Conservation (phyloP, 1,140 invertebrate species). For the Gerris buenoi region DNA sequence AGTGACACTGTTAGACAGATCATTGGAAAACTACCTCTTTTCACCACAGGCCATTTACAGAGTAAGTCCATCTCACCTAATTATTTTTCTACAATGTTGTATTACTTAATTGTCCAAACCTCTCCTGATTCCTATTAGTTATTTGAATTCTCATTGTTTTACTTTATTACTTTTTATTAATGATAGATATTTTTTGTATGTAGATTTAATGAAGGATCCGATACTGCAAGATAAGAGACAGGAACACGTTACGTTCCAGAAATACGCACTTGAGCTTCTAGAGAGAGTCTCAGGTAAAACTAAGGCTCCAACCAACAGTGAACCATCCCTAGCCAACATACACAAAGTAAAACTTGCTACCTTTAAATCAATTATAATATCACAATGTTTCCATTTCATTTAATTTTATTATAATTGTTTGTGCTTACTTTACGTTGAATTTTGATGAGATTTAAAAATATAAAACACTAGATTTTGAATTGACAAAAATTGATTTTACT, state of each 20-base stretch:
- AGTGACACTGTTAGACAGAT: constrained; percentile 88
- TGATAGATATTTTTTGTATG: too few species aligned
- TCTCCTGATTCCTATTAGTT: background rate
- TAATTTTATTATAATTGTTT: too few species aligned
- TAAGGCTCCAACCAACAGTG: constrained; percentile 61
- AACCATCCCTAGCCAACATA: constrained; percentile 70
- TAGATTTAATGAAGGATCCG: constrained; percentile 85
- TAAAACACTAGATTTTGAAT: too few species aligned
- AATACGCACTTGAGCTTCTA: constrained; percentile 79
- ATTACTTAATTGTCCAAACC: background rate
- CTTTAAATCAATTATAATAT: too few species aligned
- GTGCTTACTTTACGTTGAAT: too few species aligned
- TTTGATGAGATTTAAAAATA: too few species aligned
- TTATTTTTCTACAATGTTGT: background rate
- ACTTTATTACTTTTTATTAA: background rate
- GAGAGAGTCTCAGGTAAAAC: constrained; percentile 83
- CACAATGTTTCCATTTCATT: too few species aligned
- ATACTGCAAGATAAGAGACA: constrained; percentile 87
- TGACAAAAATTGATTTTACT: too few species aligned
- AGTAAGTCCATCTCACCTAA: constrained; percentile 38
- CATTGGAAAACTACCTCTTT: constrained; percentile 85
- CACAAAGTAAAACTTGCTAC: constrained; percentile 59
- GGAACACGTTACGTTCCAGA: constrained; percentile 91
- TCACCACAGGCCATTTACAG: constrained; percentile 84
- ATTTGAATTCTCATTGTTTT: background rate